These are phyloP conservation scores for Brachyopa scutellaris DNA, from an alignment of 2,888 invertebrate species.

Conservation along the genomic window DNA sequence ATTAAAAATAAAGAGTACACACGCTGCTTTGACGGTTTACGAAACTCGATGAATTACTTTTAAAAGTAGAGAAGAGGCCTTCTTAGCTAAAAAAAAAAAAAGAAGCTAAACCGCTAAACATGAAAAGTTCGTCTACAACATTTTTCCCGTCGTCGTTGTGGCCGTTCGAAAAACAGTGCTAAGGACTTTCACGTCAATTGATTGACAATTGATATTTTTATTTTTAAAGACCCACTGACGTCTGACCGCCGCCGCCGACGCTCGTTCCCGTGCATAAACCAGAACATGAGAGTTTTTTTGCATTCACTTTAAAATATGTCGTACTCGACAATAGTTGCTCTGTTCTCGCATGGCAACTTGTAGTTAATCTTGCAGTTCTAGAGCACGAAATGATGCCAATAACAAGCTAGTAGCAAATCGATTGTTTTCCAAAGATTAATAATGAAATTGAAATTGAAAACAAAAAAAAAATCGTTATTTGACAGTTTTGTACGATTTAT, in stretches of 20 bases:
- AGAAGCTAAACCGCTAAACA: neutral
- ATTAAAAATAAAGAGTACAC: conserved; percentile 20
- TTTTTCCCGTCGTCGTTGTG: neutral
- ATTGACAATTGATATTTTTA: conserved; percentile 65
- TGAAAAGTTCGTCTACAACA: conserved; percentile 14
- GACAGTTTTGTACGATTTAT: conserved; percentile 38
- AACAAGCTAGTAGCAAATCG: conserved; percentile 1
- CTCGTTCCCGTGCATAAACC: neutral
- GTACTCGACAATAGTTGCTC: neutral
- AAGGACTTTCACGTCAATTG: conserved; percentile 60
- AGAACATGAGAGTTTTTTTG: conserved; percentile 8
- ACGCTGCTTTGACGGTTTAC: conserved; percentile 1
- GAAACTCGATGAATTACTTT: neutral
- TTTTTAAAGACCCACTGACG: conserved; percentile 49
- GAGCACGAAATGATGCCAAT: conserved; percentile 34
- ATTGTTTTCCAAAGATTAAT: conserved; percentile 20
- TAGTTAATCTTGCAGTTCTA: conserved; percentile 2
- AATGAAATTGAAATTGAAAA: neutral
- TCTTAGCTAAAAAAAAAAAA: neutral
- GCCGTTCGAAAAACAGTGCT: conserved; percentile 11
- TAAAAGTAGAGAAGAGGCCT: conserved; percentile 21
- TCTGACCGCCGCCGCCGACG: conserved; percentile 41
- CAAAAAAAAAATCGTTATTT: conserved; percentile 30
- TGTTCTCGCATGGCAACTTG: conserved; percentile 19
- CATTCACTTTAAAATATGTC: conserved; percentile 32